Conservation (phyloP, 2,113 vertebrate genomes). For the Onychorhynchus coronatus region DNA sequence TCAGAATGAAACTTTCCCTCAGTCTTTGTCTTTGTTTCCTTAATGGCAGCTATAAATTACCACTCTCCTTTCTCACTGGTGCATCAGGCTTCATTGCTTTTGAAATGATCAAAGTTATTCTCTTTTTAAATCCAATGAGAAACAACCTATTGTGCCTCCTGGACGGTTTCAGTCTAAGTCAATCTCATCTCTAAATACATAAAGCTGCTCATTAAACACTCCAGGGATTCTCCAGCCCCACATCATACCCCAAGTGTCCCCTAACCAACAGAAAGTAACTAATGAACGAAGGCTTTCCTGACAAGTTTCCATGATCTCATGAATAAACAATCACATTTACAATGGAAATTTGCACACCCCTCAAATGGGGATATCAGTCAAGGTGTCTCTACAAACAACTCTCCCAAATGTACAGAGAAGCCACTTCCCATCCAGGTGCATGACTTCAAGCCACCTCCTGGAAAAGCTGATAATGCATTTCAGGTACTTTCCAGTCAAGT, state of each 20-base stretch:
- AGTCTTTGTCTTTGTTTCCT: slow-evolving; percentile 48
- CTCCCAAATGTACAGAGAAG: neutral
- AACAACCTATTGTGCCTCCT: slow-evolving; percentile 66
- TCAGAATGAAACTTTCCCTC: slow-evolving; percentile 59
- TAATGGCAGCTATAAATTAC: slow-evolving; percentile 80
- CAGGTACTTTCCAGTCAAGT: neutral
- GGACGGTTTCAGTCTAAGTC: slow-evolving; percentile 33
- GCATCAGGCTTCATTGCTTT: slow-evolving; percentile 77
- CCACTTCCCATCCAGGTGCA: neutral
- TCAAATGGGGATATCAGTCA: rapidly evolving
- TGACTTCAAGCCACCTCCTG: neutral
- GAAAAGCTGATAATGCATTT: neutral
- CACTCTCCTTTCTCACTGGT: slow-evolving; percentile 57
- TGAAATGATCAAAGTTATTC: slow-evolving; percentile 80
- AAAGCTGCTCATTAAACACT: slow-evolving; percentile 60
- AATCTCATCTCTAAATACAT: slow-evolving; percentile 61
- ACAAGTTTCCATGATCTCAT: neutral
- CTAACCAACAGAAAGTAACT: neutral
- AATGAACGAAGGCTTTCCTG: neutral
- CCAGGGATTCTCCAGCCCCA: neutral
- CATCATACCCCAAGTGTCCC: neutral
- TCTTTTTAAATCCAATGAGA: slow-evolving; percentile 70
- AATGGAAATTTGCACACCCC: neutral
- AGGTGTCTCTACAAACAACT: neutral
- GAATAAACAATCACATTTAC: neutral